These are phyloP conservation scores for Ceryle rudis DNA, from an alignment of 2,797 vertebrate species.

Conservation along the genomic window DNA sequence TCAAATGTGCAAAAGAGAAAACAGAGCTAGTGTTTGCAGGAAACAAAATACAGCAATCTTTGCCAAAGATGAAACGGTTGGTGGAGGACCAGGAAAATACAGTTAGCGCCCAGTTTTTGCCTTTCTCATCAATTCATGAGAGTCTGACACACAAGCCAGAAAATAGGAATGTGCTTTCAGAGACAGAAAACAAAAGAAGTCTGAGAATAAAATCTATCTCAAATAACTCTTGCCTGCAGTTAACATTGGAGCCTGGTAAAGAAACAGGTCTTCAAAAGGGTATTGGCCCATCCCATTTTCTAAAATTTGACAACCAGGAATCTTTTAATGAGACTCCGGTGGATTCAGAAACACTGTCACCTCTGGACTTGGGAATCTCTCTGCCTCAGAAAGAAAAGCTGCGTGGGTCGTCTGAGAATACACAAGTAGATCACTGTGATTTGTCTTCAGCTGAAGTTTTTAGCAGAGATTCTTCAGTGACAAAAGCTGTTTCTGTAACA, in stretches of 20 bases:
- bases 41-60: neutral
- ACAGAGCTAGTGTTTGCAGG: neutral
- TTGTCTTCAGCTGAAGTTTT: neutral
- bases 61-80: neutral
- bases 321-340: neutral
- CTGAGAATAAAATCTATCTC: neutral
- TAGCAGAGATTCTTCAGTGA: neutral
- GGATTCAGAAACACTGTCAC: neutral
- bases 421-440: neutral
- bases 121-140: neutral
- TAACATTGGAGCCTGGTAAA: neutral
- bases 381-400: constrained; percentile 1
- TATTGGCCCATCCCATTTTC: neutral
- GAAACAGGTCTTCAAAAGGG: neutral
- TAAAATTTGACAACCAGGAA: neutral
- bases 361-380: neutral
- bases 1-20: neutral
- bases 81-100: neutral
- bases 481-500: neutral
- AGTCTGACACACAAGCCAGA: neutral
- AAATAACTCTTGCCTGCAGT: neutral
- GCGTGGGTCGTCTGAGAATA: neutral
- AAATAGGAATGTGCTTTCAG: neutral
- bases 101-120: neutral
- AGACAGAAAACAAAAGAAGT: neutral